Evolutionary conservation across 1,140 invertebrate species (phyloP), one percentile per base, ranked within the genome.

Genomic region (Drosophila auraria): DNA sequence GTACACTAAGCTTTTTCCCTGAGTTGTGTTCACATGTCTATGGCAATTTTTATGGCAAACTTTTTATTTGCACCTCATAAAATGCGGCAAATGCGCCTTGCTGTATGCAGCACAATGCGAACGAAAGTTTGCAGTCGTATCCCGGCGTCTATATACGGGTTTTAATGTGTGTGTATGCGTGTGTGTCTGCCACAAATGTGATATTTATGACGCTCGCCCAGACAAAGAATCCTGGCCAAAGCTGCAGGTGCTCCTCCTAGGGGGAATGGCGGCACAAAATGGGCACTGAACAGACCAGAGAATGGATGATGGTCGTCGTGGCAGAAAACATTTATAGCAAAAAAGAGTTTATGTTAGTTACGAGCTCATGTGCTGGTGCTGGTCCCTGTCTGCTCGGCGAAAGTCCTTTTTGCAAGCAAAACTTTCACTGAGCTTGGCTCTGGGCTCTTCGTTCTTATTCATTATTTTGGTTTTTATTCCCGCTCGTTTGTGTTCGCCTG

Each of bases 41-140:
- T 86, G 74, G 86, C 76, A 54, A 90, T 92, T 91, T 92, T 82
- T 82, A 90, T 90, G 68, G 75, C 75, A 74, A 87, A 90, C 87
- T 87, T 90, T 90, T 90, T 90, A 90, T 90, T 90, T 90, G 82
- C 87, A 91, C 87, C 87, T 90, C 87, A 91, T 90, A 90, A 90
- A 78, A 90, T 73, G 84, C 82, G 80, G 73, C 79, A 86, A 90
- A 90, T 90, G 83, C 82, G 79, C 86, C 70, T 27, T 61, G 82
- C 68, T 71, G 63, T 87, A 90, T 90, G 86, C 86, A 90, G 66
- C 86, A 90, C 82, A 90, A 84, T 81, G 73, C 81, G 60, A 72
- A 84, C 86, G 49, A 44, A 78, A 71, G 63, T 71, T 71, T 71
- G 23, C 38, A 69, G 63, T 66, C 62, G 51, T 66, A 79, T 75